A percentile compares a stretch with the other conserved stretches of the same genome.
Conservation (phyloP, 1,140 invertebrate species). For the Drosophila neocordata region DNA sequence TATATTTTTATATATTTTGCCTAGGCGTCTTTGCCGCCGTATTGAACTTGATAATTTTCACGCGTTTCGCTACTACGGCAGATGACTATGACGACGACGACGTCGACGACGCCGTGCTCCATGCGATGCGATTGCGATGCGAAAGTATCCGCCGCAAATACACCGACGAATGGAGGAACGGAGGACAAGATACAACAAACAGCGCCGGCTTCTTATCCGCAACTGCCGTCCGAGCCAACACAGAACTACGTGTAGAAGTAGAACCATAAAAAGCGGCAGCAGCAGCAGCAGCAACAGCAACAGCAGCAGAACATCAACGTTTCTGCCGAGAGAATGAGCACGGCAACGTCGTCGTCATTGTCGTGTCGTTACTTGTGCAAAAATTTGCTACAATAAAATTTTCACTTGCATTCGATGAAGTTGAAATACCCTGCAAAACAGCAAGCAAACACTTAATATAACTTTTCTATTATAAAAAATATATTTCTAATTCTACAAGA, state of each 20-base stretch:
- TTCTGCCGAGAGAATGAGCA: constrained; percentile 55
- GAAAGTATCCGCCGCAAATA: neutral
- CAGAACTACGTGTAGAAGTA: constrained; percentile 14
- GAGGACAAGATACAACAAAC: constrained; percentile 20
- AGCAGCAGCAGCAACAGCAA: constrained; percentile 20
- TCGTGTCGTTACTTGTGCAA: constrained; percentile 51
- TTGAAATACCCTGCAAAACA: neutral
- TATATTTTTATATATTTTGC: constrained; percentile 7
- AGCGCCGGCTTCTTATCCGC: constrained; percentile 57
- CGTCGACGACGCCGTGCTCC: neutral
- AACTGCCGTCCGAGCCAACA: constrained; percentile 25
- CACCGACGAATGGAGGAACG: neutral
- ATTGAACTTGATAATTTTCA: constrained; percentile 44
- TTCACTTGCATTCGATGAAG: neutral
- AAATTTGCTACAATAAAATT: constrained; percentile 48
- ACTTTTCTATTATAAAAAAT: too few species aligned
- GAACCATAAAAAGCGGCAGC: constrained; percentile 24
- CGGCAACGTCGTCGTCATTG: constrained; percentile 50
- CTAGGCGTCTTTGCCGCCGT: constrained; percentile 22
- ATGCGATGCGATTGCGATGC: neutral
- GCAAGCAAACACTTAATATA: too few species aligned
- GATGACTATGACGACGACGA: neutral
- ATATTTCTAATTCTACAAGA: too few species aligned
- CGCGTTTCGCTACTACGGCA: constrained; percentile 18
- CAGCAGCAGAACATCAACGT: constrained; percentile 31